Base-by-base conservation (phyloP, 1,140 invertebrate genomes). In the Holcopasites calliopsidis region DNA sequence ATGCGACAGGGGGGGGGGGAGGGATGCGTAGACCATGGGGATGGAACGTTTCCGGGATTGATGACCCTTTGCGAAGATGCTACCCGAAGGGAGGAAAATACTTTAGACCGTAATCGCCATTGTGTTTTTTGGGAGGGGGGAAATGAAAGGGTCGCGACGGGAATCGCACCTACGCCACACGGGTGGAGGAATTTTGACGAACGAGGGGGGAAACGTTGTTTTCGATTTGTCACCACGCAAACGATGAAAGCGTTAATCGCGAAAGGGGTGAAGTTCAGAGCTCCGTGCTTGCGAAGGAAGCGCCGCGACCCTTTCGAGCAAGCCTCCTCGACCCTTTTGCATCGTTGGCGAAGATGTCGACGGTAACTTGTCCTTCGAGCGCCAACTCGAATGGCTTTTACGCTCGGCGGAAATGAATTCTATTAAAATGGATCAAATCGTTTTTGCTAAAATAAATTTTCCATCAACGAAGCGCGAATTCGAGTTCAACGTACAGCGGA, bases 221-320 rank as follows among this genome's bases (percentile, higher is more conserved):
- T 66, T 55, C 64, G 61, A 55, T 74, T 74, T 74, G 71, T 57
- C 35, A 10, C 71, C n/a, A 26, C 28, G 50, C 28, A 23, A 65
- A 40, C 44, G 31, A 42, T n/a, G 69, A 66, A 23, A 54, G 50
- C 38, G 28, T 73, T 73, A 44, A 50, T 42, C 64, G 47, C 33
- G 3, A 42, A 40, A 54, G 50, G 69, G 57, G 44, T 55, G 61
- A 47, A 65, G 31, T 13, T 2, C 28, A 21, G 1, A 10, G n/a
- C n/a, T 49, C 44, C 10, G 42, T 40, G 58, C 16, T 7, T 23
- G 57, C 21, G 33, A 55, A 50, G 26, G 35, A 28, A 47, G 28
- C 42, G 28, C n/a, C 42, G 40, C 60, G 26, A 64, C 60, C 40
- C 60, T 47, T 21, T 64, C 23, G 31, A 23, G 5, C 7, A 11